Percentiles rank a stretch among this genome's conserved stretches.
Evolutionary conservation across 2,888 invertebrate species (phyloP).

Genomic region (Brenthis ino): DNA sequence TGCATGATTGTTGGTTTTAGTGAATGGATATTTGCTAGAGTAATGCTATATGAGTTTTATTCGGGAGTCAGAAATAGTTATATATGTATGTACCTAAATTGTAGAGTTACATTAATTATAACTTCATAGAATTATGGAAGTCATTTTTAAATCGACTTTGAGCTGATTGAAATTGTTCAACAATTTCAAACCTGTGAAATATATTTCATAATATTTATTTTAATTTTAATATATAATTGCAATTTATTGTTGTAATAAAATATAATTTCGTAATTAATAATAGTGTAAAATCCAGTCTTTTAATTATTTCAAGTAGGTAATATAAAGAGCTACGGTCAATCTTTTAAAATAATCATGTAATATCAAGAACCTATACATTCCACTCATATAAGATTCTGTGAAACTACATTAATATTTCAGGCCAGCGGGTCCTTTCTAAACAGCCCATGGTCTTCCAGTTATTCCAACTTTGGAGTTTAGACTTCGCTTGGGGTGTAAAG

Average conservation of each 20-base stretch:
- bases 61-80: neutral
- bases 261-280: too few species aligned
- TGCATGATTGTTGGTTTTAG: constrained; percentile 28
- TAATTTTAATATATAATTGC: too few species aligned
- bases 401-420: constrained; percentile 83
- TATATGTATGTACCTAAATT: neutral
- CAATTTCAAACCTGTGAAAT: too few species aligned
- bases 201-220: too few species aligned
- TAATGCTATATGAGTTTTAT: constrained; percentile 16
- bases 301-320: too few species aligned
- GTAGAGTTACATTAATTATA: too few species aligned
- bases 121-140: too few species aligned
- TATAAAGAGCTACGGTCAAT: neutral
- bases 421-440: constrained; percentile 78
- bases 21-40: constrained; percentile 10
- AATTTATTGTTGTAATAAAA: too few species aligned
- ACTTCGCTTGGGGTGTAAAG: constrained; percentile 70
- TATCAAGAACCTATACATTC: constrained; percentile 46
- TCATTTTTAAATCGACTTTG: too few species aligned
- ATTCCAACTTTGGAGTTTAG: constrained; percentile 77
- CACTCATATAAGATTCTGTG: constrained; percentile 77
- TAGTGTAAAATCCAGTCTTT: too few species aligned
- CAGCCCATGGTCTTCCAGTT: constrained; percentile 82
- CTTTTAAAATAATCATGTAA: constrained; percentile 42
- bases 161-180: too few species aligned